Evolutionary conservation across 2,113 vertebrate genomes (phyloP).

Genomic region (Acanthisitta chloris): DNA sequence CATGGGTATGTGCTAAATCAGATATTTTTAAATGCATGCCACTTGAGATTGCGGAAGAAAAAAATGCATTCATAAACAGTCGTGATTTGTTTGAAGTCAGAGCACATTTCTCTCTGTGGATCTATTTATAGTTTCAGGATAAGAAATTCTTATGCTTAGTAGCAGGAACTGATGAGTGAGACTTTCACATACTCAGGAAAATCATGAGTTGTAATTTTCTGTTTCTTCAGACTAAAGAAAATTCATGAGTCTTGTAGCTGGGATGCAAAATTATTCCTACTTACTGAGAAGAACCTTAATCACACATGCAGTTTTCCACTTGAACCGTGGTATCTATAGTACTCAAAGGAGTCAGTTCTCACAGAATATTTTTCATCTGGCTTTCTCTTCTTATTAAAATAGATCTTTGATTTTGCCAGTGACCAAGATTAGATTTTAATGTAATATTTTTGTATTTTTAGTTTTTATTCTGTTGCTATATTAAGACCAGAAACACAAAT

Average conservation of each 20-base stretch:
- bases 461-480: conserved; percentile 1
- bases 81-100: conserved; percentile 20
- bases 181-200: not conserved
- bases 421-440: not conserved
- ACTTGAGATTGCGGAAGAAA: not conserved
- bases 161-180: conserved; percentile 14
- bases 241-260: not conserved
- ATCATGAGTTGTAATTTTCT: not conserved
- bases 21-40: not conserved
- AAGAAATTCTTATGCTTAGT: conserved; percentile 26
- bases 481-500: not conserved
- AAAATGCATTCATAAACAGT: not conserved
- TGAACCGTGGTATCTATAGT: not conserved
- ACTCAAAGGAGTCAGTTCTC: not conserved
- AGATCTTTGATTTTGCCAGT: not conserved
- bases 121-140: conserved; percentile 45
- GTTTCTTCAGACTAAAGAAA: not conserved
- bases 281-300: not conserved
- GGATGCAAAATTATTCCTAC: conserved; percentile 3
- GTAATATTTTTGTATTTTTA: not conserved
- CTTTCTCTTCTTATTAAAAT: not conserved
- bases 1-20: not conserved
- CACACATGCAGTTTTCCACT: not conserved
- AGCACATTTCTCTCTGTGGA: not conserved
- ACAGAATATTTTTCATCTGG: not conserved